A percentile compares a stretch with the other conserved stretches of the same genome.
phyloP scores from a whole-genome alignment of 2,113 vertebrate genomes.

The Eolophus roseicapilla region DNA sequence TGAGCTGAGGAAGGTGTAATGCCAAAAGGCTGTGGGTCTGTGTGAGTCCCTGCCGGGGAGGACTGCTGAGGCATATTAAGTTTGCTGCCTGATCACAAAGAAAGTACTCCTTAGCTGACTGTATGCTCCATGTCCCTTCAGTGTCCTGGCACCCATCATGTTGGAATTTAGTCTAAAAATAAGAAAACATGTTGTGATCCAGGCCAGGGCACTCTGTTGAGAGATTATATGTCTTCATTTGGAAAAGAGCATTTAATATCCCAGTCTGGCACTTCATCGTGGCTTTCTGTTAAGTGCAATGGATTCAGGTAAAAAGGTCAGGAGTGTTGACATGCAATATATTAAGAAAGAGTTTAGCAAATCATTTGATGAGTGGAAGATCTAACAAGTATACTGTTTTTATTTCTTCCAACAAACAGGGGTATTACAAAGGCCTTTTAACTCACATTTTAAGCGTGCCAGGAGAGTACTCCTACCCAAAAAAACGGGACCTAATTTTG shows the following conservation, averaged over 20 bases:
- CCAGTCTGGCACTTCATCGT: background rate
- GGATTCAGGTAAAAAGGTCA: background rate
- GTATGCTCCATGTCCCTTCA: background rate
- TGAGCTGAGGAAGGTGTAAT: background rate
- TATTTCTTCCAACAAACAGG: background rate
- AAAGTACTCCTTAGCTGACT: background rate
- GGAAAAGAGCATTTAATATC: background rate
- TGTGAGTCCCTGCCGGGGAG: too few relatives aligned
- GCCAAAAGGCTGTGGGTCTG: background rate
- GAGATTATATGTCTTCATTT: background rate
- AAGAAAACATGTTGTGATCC: background rate
- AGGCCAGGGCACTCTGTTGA: background rate
- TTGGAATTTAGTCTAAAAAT: background rate
- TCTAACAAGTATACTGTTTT: background rate
- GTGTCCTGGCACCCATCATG: background rate
- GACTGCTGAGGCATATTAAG: too few relatives aligned
- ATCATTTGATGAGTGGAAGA: background rate
- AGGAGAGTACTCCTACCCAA: background rate
- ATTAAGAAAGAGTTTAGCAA: background rate
- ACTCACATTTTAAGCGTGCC: background rate
- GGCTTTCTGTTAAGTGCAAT: background rate
- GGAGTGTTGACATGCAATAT: background rate
- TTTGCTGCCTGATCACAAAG: background rate
- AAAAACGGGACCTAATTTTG: background rate
- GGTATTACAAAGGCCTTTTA: background rate